These are phyloP conservation scores for Gambusia affinis DNA, from an alignment of 2,113 vertebrate genomes.

Conservation along the genomic window DNA sequence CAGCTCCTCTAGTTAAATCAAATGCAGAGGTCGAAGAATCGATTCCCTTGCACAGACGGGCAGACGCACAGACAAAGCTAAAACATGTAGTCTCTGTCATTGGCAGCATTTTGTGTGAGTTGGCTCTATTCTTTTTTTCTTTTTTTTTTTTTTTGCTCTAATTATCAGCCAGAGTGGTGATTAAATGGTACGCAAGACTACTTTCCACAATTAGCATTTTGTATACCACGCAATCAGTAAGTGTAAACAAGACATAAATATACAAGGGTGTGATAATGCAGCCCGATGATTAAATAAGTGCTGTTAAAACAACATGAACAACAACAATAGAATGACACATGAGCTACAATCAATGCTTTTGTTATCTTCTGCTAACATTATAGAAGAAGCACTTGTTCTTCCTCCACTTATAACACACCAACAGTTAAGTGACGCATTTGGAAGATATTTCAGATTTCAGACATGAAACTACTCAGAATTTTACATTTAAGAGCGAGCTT, in stretches of 20 bases:
- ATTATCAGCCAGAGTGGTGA: background rate
- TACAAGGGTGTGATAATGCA: background rate
- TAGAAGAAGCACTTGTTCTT: background rate
- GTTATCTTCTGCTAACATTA: background rate
- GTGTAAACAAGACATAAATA: slow-evolving; percentile 12
- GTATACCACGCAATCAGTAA: slow-evolving; percentile 2
- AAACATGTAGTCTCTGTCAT: background rate
- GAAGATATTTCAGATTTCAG: background rate
- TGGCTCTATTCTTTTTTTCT: background rate
- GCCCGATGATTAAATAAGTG: slow-evolving; percentile 5
- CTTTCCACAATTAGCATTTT: background rate
- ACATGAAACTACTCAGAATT: background rate
- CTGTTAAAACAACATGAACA: background rate
- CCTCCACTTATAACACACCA: background rate
- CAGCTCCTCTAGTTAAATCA: slow-evolving; percentile 14
- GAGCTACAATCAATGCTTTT: background rate
- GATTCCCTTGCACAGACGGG: background rate
- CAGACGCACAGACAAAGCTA: background rate
- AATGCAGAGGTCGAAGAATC: slow-evolving; percentile 37
- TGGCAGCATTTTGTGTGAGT: slow-evolving; percentile 3
- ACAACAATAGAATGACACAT: background rate
- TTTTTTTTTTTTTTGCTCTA: background rate
- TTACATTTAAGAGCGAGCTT: background rate
- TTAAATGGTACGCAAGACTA: background rate
- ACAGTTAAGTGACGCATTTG: background rate